Evolutionary conservation across 2,888 invertebrate genomes (phyloP).

Genomic region (Listrodromus nycthemerus): DNA sequence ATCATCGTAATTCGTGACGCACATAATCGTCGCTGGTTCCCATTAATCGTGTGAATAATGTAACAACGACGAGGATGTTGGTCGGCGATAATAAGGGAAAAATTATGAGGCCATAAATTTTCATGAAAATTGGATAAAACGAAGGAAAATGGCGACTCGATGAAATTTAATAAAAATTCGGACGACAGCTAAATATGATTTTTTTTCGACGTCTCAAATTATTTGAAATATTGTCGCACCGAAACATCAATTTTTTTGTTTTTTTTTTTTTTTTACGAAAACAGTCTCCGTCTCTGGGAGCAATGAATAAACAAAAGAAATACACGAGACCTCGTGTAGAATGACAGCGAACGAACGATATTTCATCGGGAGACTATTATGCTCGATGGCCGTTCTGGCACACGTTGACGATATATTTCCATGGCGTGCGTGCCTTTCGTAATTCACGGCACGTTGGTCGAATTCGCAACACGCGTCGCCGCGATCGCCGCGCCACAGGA

Average conservation of each 20-base stretch:
- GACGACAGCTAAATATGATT: too few species aligned
- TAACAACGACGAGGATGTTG: neutral
- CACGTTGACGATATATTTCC: constrained; percentile 49
- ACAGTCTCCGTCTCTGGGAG: too few species aligned
- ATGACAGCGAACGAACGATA: neutral
- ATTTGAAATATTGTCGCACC: too few species aligned
- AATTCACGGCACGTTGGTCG: constrained; percentile 60
- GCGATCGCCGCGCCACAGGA: constrained; percentile 48
- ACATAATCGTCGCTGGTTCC: neutral
- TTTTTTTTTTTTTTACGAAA: too few species aligned
- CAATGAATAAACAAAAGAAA: too few species aligned
- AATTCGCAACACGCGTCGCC: constrained; percentile 57
- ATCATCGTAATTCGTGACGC: constrained; percentile 7
- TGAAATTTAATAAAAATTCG: too few species aligned
- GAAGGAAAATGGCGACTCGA: too few species aligned
- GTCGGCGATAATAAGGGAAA: neutral
- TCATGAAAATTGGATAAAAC: too few species aligned
- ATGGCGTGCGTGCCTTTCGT: constrained; percentile 60
- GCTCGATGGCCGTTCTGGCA: neutral
- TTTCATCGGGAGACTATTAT: neutral
- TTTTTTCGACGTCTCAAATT: too few species aligned
- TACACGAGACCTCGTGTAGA: neutral
- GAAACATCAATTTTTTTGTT: too few species aligned
- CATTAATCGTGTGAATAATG: neutral
- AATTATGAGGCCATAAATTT: neutral